Evolutionary conservation across 2,888 invertebrate genomes (phyloP).

Genomic region (Chorisops tibialis): DNA sequence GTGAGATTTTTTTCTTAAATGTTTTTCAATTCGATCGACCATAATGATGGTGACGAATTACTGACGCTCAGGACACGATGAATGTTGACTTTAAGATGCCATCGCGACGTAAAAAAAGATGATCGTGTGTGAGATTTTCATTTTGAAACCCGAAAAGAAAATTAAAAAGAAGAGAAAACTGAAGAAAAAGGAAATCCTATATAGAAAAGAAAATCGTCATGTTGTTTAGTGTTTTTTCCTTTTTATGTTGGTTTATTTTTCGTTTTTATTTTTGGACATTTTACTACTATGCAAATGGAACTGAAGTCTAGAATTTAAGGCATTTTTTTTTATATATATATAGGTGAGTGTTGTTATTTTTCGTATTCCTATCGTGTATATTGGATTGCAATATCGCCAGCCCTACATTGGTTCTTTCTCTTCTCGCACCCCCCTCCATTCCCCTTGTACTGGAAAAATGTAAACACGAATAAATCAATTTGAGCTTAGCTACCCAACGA

Average conservation of each 20-base stretch:
- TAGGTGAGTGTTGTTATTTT: neutral
- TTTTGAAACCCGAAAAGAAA: constrained; percentile 10
- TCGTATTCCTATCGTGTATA: too few species aligned
- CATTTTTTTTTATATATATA: neutral
- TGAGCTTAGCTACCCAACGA: too few species aligned
- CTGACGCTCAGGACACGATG: constrained; percentile 17
- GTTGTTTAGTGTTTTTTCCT: neutral
- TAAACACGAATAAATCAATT: too few species aligned
- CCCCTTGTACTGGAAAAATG: too few species aligned
- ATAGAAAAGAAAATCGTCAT: neutral
- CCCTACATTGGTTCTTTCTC: too few species aligned
- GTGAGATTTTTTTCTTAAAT: neutral
- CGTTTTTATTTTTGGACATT: constrained; percentile 12
- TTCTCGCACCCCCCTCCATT: too few species aligned
- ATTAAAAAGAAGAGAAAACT: constrained; percentile 23
- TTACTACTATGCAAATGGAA: constrained; percentile 5
- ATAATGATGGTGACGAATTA: too few species aligned
- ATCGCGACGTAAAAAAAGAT: constrained; percentile 45
- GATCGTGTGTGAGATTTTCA: constrained; percentile 40
- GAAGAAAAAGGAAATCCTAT: neutral
- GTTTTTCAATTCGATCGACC: neutral
- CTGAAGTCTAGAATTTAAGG: constrained; percentile 18
- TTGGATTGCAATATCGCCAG: too few species aligned
- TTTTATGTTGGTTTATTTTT: neutral
- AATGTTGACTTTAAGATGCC: constrained; percentile 35